Evolutionary conservation across 2,797 vertebrate species (phyloP).

Genomic region (Tapirus indicus): DNA sequence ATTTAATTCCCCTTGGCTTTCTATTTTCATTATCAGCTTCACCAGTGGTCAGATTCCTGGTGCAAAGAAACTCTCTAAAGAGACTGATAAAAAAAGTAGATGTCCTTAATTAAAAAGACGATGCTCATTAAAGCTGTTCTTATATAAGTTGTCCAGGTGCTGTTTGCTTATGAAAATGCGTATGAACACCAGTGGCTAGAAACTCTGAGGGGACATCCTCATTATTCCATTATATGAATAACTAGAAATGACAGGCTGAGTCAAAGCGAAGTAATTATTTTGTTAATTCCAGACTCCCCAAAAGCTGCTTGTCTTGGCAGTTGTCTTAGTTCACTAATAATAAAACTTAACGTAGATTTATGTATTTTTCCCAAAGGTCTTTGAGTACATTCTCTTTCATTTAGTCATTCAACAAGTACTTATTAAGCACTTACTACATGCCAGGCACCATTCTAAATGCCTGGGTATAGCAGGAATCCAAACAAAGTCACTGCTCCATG

Average conservation of each 20-base stretch:
- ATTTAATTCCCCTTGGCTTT: neutral
- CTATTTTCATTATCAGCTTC: neutral
- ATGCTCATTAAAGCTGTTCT: constrained; percentile 4
- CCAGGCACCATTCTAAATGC: neutral
- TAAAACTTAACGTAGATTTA: neutral
- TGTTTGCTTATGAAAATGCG: neutral
- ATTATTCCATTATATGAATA: constrained; percentile 3
- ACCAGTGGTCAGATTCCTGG: neutral
- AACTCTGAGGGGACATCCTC: constrained; percentile 5
- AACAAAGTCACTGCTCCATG: neutral
- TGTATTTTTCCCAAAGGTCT: constrained; percentile 15
- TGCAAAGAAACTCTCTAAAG: constrained; percentile 56
- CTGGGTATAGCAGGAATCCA: neutral
- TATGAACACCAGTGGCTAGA: neutral
- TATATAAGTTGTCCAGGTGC: constrained; percentile 69
- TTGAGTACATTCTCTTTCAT: constrained; percentile 7
- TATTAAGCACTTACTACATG: neutral
- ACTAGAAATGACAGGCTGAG: constrained; percentile 62
- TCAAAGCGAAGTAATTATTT: constrained; percentile 40
- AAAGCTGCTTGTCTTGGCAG: neutral
- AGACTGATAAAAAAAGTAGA: constrained; percentile 35
- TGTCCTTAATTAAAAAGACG: constrained; percentile 52
- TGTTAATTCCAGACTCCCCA: neutral
- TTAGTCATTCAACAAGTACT: neutral
- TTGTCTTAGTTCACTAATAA: constrained; percentile 52